Conservation (phyloP, 2,113 vertebrate species). For the Tupaia tana region DNA sequence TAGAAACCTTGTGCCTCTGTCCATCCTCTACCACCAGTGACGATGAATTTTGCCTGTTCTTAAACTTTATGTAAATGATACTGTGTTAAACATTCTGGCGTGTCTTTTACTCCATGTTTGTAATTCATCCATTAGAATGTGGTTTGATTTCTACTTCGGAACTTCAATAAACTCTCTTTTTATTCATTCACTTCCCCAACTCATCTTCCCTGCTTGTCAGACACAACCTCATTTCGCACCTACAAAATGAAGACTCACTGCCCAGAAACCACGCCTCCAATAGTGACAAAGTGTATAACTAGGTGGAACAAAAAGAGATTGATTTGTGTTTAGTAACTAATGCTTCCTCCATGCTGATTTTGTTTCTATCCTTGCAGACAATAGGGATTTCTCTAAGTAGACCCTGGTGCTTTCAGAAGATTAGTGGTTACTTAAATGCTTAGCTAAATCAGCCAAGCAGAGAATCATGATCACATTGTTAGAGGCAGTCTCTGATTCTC, state of each 20-base stretch:
- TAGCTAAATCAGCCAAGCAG: slow-evolving; percentile 82
- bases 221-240: background rate
- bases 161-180: slow-evolving; percentile 10
- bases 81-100: background rate
- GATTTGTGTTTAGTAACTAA: slow-evolving; percentile 80
- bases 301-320: background rate
- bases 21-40: background rate
- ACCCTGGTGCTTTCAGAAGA: slow-evolving; percentile 83
- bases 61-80: background rate
- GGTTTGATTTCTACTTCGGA: slow-evolving; percentile 36
- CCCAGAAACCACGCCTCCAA: slow-evolving; percentile 1
- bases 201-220: slow-evolving; percentile 8
- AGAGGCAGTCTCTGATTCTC: slow-evolving; percentile 70
- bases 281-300: background rate
- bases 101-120: background rate
- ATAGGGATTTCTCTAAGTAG: slow-evolving; percentile 82
- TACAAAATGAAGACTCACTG: background rate
- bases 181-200: background rate
- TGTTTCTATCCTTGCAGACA: slow-evolving; percentile 81
- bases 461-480: slow-evolving; percentile 63
- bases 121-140: slow-evolving; percentile 2
- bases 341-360: slow-evolving; percentile 74
- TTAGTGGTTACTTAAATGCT: slow-evolving; percentile 83
- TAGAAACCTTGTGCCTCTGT: background rate
- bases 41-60: background rate